Base-by-base conservation (phyloP, 2,797 vertebrate genomes). In the Trematomus bernacchii region DNA sequence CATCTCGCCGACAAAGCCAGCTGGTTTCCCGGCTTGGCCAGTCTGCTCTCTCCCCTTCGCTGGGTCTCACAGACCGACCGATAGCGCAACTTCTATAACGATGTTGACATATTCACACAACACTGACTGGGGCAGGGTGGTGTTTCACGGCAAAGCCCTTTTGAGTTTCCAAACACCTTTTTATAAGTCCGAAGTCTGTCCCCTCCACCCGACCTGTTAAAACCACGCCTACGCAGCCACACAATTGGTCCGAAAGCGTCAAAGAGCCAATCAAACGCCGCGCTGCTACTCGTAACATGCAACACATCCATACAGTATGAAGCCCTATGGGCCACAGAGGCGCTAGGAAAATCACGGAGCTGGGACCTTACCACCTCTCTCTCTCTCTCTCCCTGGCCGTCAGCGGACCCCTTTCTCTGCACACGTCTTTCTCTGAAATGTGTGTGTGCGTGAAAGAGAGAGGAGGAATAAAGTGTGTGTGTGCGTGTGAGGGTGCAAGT, bases 171-270 rank as follows among this genome's bases (percentile, higher is more conserved):
- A 96, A 97, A 99, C 98, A 99, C 97, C 97, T 98, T 97, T 97
- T 98, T 98, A 98, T 98, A 97, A 97, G 96, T 97, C 97, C 94
- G 89, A 93, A 95, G 96, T 94, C 96, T 95, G 95, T 97, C 95
- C 96, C 95, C 97, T 96, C 96, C 97, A 96, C 96, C 96, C 96
- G 97, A 98, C 96, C 97, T 98, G 98, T 98, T 94, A 97, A 94
- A 98, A 97, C 98, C 98, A 97, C 98, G 98, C 98, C 98, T 95
- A 96, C 96, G 91, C 92, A 94, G 97, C 96, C 92, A 96, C 96
- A 96, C 98, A 97, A 99, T 99, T 99, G 98, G 98, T 98, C 97
- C 96, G 96, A 97, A 98, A 96, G 98, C 98, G 98, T 99, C 97
- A 99, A 99, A 97, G 97, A 97, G 96, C 98, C 98, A 99, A 99